Conservation (phyloP, 2,888 invertebrate genomes). For the Cyaniris semiargus region DNA sequence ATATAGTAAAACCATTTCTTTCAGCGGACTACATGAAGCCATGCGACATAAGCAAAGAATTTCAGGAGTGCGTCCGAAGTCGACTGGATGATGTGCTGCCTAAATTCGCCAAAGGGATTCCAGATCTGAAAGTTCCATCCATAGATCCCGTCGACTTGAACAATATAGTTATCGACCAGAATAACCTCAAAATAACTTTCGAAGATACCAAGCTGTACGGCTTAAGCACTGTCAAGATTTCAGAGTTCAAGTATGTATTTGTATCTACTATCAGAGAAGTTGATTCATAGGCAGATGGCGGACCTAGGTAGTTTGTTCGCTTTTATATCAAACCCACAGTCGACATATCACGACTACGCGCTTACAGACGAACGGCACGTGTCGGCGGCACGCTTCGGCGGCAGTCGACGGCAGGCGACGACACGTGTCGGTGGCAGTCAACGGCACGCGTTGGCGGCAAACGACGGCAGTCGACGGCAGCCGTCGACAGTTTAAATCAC, state of each 20-base stretch:
- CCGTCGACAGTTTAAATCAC: too few relatives aligned
- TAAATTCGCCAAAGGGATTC: slow-evolving; percentile 27
- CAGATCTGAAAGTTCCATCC: slow-evolving; percentile 23
- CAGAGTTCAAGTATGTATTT: slow-evolving; percentile 26
- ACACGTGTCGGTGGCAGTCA: too few relatives aligned
- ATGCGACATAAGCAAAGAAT: slow-evolving; percentile 17
- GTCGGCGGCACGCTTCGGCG: too few relatives aligned
- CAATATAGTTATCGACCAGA: slow-evolving; percentile 26
- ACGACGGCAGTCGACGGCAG: too few relatives aligned
- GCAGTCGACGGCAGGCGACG: too few relatives aligned
- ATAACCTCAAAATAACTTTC: slow-evolving; percentile 23
- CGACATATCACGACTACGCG: too few relatives aligned
- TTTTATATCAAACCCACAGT: too few relatives aligned
- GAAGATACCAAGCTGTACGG: slow-evolving; percentile 24
- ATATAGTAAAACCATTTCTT: not conserved
- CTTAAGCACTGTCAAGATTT: slow-evolving; percentile 25
- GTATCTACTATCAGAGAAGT: not conserved
- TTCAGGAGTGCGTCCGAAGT: slow-evolving; percentile 11
- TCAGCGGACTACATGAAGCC: slow-evolving; percentile 29
- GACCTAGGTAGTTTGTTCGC: too few relatives aligned
- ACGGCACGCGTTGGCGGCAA: too few relatives aligned
- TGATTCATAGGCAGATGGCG: too few relatives aligned
- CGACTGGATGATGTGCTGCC: slow-evolving; percentile 20
- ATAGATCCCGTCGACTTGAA: slow-evolving; percentile 26
- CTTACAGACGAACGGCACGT: too few relatives aligned